phyloP scores from a whole-genome alignment of 1,140 invertebrate species.

The Anthonomus grandis region DNA sequence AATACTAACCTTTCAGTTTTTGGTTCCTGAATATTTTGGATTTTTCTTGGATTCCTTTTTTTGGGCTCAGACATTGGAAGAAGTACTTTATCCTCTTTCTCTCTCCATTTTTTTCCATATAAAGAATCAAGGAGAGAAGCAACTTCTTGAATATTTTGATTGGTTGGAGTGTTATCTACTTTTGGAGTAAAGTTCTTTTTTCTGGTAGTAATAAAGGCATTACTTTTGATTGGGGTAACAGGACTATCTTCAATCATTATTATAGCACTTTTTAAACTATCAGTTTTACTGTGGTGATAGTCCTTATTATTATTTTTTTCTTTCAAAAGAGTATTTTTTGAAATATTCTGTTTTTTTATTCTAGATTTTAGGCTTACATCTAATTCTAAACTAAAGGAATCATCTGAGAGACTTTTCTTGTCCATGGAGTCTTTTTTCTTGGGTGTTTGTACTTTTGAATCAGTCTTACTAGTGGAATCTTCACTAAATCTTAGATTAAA shows the following conservation, averaged over 20 bases:
- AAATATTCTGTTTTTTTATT: neutral
- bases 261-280: conserved; percentile 14
- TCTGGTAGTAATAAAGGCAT: neutral
- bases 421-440: conserved; percentile 17
- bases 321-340: neutral
- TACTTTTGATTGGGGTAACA: neutral
- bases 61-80: conserved; percentile 33
- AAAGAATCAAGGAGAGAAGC: conserved; percentile 39
- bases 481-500: too few species aligned
- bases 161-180: neutral
- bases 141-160: conserved; percentile 17
- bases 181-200: neutral
- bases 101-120: conserved; percentile 43
- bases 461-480: too few species aligned
- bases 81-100: conserved; percentile 35
- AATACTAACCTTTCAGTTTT: conserved; percentile 9
- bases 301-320: conserved; percentile 2
- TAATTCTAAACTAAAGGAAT: conserved; percentile 5
- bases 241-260: conserved; percentile 3
- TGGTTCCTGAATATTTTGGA: neutral
- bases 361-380: neutral
- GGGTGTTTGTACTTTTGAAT: too few species aligned
- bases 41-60: conserved; percentile 10
- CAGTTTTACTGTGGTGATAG: too few species aligned
- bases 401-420: neutral